Evolutionary conservation across 2,888 invertebrate species (phyloP), one percentile per base, ranked within the genome.

Genomic region (Scaptomyza cyrtandrae): DNA sequence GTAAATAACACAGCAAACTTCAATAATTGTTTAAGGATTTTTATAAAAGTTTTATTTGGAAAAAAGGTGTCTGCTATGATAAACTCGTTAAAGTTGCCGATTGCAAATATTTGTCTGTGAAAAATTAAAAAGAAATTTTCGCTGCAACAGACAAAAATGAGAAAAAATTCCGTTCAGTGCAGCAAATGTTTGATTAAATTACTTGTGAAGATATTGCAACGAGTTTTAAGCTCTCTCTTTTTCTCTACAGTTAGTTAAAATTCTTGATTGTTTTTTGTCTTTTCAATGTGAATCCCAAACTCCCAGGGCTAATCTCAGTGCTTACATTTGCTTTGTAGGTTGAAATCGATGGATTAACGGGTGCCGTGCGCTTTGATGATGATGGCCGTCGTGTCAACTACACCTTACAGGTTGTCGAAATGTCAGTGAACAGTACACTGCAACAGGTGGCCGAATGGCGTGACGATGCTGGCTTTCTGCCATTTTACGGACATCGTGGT

Each of bases 371-470:
- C 49, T 98, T 98, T 92, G 97, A 96, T 90, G 97, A 98, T 79
- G 96, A 97, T 88, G 98, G 98, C 2, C 94, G 96, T 77, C 94
- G 98, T 44, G 95, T 96, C 89, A 97, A 98, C 93, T 98, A 97
- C 90, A 96, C 97, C 0, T 93, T 98, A 72, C 96, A 98, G 90
- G 96, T 97, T 64, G 96, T 98, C 33, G 97, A 98, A 92, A 97
- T 98, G 97, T 97, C 98, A 0, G 96, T 97, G 61, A 97, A 98
- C 89, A 97, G 97, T 89, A 97, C 97, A 31, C 96, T 97, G 95
- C 95, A 97, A 53, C 97, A 97, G 94, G 96, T 97, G 29, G 97
- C 97, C 7, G 96, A 96, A 88, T 98, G 97, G 97, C 95, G 95
- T 6, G 97, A 97, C 84, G 94, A 95, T 72, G 93, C 94, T 43